A percentile compares a stretch with the other conserved stretches of the same genome.
Evolutionary conservation across 2,888 invertebrate genomes (phyloP).

Genomic region (Dryadula phaetusa): DNA sequence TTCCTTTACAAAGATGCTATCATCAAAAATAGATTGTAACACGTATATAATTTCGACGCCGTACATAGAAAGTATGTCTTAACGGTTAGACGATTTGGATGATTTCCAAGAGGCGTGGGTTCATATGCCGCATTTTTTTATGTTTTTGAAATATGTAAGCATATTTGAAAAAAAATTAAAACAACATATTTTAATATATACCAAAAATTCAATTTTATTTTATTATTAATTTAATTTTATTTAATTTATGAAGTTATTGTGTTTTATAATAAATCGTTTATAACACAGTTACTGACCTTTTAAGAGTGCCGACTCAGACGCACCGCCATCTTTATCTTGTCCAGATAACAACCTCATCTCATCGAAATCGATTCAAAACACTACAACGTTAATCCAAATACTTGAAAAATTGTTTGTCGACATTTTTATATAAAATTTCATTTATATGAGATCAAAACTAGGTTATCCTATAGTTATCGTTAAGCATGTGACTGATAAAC

Average conservation of each 20-base stretch:
- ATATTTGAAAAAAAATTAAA: too few species aligned
- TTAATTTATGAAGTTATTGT: neutral
- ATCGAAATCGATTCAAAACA: slow-evolving; percentile 36
- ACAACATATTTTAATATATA: too few species aligned
- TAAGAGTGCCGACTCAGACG: slow-evolving; percentile 59
- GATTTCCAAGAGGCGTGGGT: too few species aligned
- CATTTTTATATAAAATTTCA: slow-evolving; percentile 61
- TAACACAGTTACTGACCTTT: slow-evolving; percentile 48
- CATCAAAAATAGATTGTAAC: too few species aligned
- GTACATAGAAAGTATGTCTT: too few species aligned
- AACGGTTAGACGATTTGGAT: too few species aligned
- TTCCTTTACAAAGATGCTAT: too few species aligned
- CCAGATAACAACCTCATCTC: slow-evolving; percentile 72
- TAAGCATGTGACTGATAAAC: slow-evolving; percentile 75
- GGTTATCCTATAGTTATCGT: slow-evolving; percentile 76
- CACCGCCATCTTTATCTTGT: slow-evolving; percentile 75
- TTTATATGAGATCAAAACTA: slow-evolving; percentile 73
- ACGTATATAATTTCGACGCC: too few species aligned
- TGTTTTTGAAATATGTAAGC: too few species aligned
- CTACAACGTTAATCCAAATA: slow-evolving; percentile 50
- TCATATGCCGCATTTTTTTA: too few species aligned
- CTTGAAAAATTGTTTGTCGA: slow-evolving; percentile 57
- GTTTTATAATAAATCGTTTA: neutral
- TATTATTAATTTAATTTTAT: neutral
- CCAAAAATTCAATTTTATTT: too few species aligned